Conservation (phyloP, 2,888 invertebrate species). For the Embidobia sp. region DNA sequence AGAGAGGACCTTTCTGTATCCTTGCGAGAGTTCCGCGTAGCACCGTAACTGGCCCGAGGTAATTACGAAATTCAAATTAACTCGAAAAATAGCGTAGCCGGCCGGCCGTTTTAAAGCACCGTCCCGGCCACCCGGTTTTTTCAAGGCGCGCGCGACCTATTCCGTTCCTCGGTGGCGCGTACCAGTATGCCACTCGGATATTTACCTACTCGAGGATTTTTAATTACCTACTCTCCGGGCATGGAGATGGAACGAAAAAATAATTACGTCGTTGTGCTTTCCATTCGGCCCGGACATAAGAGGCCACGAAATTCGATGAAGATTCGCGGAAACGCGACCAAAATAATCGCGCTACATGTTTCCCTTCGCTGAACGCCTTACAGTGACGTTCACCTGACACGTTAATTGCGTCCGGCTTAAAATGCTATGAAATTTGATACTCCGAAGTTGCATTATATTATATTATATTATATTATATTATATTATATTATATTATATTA, state of each 20-base stretch:
- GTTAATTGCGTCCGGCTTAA: slow-evolving; percentile 45
- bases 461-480: too few relatives aligned
- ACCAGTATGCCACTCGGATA: slow-evolving; percentile 78
- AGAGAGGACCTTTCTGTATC: slow-evolving; percentile 77
- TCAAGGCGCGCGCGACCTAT: slow-evolving; percentile 77
- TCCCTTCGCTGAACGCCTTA: slow-evolving; percentile 49
- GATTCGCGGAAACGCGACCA: slow-evolving; percentile 55
- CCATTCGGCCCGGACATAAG: slow-evolving; percentile 67
- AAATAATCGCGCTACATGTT: slow-evolving; percentile 51
- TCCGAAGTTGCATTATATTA: slow-evolving; percentile 2
- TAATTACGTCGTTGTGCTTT: slow-evolving; percentile 69
- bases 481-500: too few relatives aligned
- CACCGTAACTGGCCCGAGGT: slow-evolving; percentile 75
- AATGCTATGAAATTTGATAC: slow-evolving; percentile 40
- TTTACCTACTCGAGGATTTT: slow-evolving; percentile 81
- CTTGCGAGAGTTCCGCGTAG: slow-evolving; percentile 72
- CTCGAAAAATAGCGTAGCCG: slow-evolving; percentile 80
- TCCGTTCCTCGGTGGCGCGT: slow-evolving; percentile 72
- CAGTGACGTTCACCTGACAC: slow-evolving; percentile 43
- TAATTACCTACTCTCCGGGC: slow-evolving; percentile 76
- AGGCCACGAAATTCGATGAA: slow-evolving; percentile 63
- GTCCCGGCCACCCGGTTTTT: slow-evolving; percentile 71
- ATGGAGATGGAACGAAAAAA: slow-evolving; percentile 66
- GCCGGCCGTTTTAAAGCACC: slow-evolving; percentile 78
- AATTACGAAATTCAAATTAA: slow-evolving; percentile 82